Evolutionary conservation across 2,888 invertebrate species (phyloP).

Genomic region (Leuctra nigra): DNA sequence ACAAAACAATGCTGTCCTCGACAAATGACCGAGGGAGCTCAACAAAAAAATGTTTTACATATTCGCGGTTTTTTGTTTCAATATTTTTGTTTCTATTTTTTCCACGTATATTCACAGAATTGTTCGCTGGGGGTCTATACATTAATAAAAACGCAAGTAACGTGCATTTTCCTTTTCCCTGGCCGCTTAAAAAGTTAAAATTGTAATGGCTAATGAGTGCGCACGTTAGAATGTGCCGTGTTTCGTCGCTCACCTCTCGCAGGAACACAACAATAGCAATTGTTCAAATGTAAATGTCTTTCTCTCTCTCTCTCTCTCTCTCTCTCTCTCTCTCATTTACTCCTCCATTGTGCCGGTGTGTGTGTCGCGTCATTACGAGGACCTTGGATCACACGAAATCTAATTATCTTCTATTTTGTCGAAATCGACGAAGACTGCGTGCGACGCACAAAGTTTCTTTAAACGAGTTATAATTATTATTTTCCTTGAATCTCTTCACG

Average conservation of each 20-base stretch:
- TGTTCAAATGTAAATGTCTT: constrained; percentile 9
- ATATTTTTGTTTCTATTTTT: not conserved
- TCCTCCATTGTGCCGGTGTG: too few species aligned
- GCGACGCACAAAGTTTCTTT: too few species aligned
- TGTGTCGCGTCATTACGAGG: too few species aligned
- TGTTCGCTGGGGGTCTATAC: constrained; percentile 4
- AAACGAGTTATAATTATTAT: too few species aligned
- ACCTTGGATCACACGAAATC: too few species aligned
- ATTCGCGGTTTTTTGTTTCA: not conserved
- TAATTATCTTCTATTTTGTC: too few species aligned
- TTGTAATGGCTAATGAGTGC: constrained; percentile 7
- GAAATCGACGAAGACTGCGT: too few species aligned
- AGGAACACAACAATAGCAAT: constrained; percentile 8
- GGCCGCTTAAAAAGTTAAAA: constrained; percentile 6
- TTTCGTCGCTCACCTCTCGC: too few species aligned
- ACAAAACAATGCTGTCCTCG: not conserved
- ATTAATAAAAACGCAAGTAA: constrained; percentile 2
- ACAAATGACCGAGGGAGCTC: not conserved
- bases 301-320: too few species aligned
- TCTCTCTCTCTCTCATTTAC: too few species aligned
- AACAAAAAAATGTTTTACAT: constrained; percentile 6
- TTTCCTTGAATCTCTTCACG: too few species aligned
- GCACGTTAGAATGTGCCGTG: not conserved
- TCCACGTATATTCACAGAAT: not conserved
- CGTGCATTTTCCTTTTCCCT: constrained; percentile 7